phyloP scores from a whole-genome alignment of 2,113 vertebrate genomes.

The Anthoscopus minutus region DNA sequence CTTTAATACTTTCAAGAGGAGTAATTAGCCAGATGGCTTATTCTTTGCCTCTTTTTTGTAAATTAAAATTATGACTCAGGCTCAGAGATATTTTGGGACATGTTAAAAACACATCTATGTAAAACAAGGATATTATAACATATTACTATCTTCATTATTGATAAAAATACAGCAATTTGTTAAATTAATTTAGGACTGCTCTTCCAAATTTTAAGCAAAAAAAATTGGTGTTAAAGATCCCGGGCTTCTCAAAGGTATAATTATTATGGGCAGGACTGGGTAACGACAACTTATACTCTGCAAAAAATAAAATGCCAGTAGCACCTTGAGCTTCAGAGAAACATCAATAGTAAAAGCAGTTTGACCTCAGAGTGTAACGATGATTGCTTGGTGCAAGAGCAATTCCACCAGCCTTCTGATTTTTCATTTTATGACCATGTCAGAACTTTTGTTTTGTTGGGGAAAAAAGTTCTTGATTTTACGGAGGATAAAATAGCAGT shows the following conservation, averaged over 20 bases:
- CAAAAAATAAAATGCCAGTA: not conserved
- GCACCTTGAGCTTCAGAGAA: not conserved
- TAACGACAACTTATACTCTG: not conserved
- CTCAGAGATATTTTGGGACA: not conserved
- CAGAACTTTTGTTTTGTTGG: not conserved
- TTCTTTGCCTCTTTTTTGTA: not conserved
- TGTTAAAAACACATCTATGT: not conserved
- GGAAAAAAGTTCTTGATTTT: not conserved
- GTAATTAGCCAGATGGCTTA: not conserved
- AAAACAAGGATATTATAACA: not conserved
- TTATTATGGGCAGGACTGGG: not conserved
- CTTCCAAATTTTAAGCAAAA: not conserved
- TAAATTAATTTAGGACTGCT: not conserved
- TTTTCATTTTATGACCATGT: not conserved
- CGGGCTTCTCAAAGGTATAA: not conserved
- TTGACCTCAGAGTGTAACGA: not conserved
- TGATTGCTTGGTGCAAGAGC: not conserved
- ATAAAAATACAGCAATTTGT: not conserved
- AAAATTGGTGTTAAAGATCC: not conserved
- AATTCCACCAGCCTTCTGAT: not conserved
- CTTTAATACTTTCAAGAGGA: not conserved
- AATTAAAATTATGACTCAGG: not conserved
- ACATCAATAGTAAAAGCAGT: not conserved
- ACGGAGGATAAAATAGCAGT: not conserved
- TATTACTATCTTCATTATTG: not conserved